Evolutionary conservation across 1,140 invertebrate species (phyloP).

Genomic region (Drosophila simulans): DNA sequence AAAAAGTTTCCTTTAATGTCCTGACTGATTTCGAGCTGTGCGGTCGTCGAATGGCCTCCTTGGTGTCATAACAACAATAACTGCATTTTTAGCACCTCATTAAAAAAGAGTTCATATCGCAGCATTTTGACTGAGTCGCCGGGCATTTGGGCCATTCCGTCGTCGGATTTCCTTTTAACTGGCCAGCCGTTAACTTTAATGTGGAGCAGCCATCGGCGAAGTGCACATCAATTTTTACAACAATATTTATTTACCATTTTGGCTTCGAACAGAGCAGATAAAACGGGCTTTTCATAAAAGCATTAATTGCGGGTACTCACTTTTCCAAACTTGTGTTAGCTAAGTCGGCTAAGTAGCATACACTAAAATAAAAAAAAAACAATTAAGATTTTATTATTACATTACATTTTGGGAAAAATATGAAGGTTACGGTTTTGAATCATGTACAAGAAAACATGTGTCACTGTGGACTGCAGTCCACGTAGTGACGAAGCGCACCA

Average conservation of each 20-base stretch:
- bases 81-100: constrained; percentile 82
- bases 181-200: constrained; percentile 57
- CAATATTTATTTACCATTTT: constrained; percentile 75
- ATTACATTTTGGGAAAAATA: neutral
- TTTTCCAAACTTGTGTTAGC: constrained; percentile 20
- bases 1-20: constrained; percentile 65
- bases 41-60: constrained; percentile 67
- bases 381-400: too few species aligned
- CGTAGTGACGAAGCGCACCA: too few species aligned
- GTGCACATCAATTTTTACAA: constrained; percentile 77
- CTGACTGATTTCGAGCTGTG: constrained; percentile 39
- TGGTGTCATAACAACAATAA: constrained; percentile 81
- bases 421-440: too few species aligned
- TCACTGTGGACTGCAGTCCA: too few species aligned
- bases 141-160: constrained; percentile 18
- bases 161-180: constrained; percentile 42
- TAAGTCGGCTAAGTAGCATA: neutral
- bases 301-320: constrained; percentile 42
- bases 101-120: constrained; percentile 83
- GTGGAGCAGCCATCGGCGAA: constrained; percentile 46
- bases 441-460: too few species aligned
- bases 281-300: constrained; percentile 39
- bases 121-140: constrained; percentile 61
- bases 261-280: constrained; percentile 40
- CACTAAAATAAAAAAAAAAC: too few species aligned